phyloP scores from a whole-genome alignment of 2,888 invertebrate species.

The Trichogramma dendrolimi region DNA sequence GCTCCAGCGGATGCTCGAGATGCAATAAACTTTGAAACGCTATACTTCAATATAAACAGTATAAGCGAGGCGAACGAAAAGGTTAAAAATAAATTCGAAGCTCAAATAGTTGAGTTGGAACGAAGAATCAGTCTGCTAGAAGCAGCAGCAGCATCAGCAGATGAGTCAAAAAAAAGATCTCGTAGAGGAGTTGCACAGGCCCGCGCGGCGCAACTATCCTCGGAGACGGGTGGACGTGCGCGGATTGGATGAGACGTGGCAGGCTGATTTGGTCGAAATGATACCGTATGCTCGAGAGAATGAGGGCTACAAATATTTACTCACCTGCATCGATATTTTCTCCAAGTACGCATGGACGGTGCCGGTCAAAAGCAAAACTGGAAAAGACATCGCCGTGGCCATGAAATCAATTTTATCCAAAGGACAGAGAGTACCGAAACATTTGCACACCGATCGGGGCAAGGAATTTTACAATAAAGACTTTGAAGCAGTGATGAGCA shows the following conservation, averaged over 20 bases:
- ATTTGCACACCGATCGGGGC: slow-evolving; percentile 24
- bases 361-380: slow-evolving; percentile 43
- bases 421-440: slow-evolving; percentile 22
- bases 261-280: slow-evolving; percentile 28
- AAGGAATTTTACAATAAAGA: slow-evolving; percentile 28
- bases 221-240: slow-evolving; percentile 41
- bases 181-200: slow-evolving; percentile 42
- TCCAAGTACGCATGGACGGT: slow-evolving; percentile 46
- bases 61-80: too few relatives aligned
- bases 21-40: too few relatives aligned
- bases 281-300: slow-evolving; percentile 16
- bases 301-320: slow-evolving; percentile 39
- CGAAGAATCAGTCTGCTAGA: too few relatives aligned
- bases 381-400: slow-evolving; percentile 34
- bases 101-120: too few relatives aligned
- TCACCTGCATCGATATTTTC: slow-evolving; percentile 40
- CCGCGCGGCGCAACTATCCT: slow-evolving; percentile 42
- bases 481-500: slow-evolving; percentile 21
- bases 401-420: slow-evolving; percentile 23
- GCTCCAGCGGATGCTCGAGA: too few relatives aligned
- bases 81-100: too few relatives aligned
- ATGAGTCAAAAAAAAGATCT: too few relatives aligned
- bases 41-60: too few relatives aligned
- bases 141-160: too few relatives aligned
- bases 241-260: slow-evolving; percentile 37